A percentile compares a stretch with the other conserved stretches of the same genome.
Conservation (phyloP, 2,113 vertebrate genomes). For the Dromas ardeola region DNA sequence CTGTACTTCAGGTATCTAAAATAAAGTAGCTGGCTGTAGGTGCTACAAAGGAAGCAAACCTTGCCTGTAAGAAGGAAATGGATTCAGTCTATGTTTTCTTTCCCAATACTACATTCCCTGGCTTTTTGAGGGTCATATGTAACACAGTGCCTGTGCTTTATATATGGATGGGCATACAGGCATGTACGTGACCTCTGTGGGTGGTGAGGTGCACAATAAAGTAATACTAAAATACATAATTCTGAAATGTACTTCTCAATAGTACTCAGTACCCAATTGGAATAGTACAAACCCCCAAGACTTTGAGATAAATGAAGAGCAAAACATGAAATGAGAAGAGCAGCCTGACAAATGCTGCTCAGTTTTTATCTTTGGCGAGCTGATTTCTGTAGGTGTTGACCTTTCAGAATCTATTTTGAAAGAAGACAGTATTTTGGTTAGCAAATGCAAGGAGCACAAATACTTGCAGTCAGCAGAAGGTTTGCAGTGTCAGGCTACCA, state of each 20-base stretch:
- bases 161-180: background rate
- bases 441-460: background rate
- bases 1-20: background rate
- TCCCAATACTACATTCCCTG: fast-evolving
- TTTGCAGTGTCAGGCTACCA: background rate
- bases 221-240: background rate
- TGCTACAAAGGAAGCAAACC: background rate
- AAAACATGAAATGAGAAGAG: background rate
- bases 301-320: background rate
- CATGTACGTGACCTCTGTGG: background rate
- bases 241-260: background rate
- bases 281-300: background rate
- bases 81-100: background rate
- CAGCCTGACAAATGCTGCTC: background rate
- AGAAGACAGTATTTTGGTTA: background rate
- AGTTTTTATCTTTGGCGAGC: background rate
- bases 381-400: background rate
- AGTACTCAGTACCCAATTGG: background rate
- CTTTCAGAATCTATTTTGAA: background rate
- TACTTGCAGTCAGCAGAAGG: background rate
- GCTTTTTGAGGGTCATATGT: background rate
- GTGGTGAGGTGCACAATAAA: background rate
- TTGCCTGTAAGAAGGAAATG: background rate
- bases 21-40: background rate
- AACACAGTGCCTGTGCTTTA: background rate